Base-by-base conservation (phyloP, 2,888 invertebrate genomes). In the Molorchus minor region DNA sequence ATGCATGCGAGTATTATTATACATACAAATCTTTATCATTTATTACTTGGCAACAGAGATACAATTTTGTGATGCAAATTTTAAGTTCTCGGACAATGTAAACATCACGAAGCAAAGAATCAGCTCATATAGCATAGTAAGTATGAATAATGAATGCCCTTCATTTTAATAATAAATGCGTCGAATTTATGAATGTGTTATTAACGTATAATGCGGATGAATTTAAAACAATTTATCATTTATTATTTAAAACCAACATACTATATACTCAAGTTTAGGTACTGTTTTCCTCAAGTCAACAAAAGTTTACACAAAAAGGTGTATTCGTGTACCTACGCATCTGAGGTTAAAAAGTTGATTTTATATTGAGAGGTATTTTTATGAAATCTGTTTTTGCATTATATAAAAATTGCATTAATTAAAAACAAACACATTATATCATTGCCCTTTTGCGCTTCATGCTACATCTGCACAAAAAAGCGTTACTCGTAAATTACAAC, bases 131-230 rank as follows among this genome's bases (percentile, higher is more conserved):
- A 72, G n/a, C n/a, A n/a, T n/a, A n/a, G 61, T 65, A 64, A 68
- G 61, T 61, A 70, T 72, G 71, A 72, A 72, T 75, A 73, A 73
- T 72, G 63, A 69, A 72, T 68, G 65, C 62, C 47, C 58, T 60
- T 71, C 68, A 71, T 73, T 73, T 72, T 73, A 70, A 73, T 73
- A 73, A 73, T 71, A 73, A 72, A 73, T 72, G 72, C 67, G 72
- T 71, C 59, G 68, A 71, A 68, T 71, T 73, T 70, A 74, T 74
- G 73, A 74, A 75, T 75, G 70, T 69, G 71, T 72, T 71, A 72
- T 70, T 55, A 16, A 30, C 25, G 30, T 35, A 21, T 38, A 43
- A 47, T 58, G 54, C 33, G 54, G 43, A 25, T 15, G 43, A 12
- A 21, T 7, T 12, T 21, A 12, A 30, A 17, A 1, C 19, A 2